Base-by-base conservation (phyloP, 1,140 invertebrate genomes). In the Vanessa tameamea region DNA sequence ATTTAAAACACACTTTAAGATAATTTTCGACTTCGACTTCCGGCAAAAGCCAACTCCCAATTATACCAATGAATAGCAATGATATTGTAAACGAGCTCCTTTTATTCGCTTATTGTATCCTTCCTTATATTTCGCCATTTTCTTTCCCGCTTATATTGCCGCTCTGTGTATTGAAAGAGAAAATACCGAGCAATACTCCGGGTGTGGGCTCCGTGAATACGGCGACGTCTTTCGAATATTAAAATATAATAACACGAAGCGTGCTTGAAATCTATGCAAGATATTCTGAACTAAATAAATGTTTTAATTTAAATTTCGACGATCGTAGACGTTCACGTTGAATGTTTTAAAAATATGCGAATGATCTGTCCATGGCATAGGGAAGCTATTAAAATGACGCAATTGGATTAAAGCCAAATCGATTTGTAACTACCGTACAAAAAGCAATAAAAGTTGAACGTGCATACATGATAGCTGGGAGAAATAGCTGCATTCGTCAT, bases 391-490 rank as follows among this genome's bases (percentile, higher is more conserved):
- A 89, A 91, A 89, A 89, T 89, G 82, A 88, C 78, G 81, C 80
- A 79, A 87, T 87, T 91, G 89, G 89, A 86, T 85, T 84, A 78
- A 84, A 83, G 86, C 89, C 89, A 91, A 91, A 89, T 91, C 89
- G 89, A 89, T 91, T 91, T 88, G 87, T 89, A 89, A 87, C 87
- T 86, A 84, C 87, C 79, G 82, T 82, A 82, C 82, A 87, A 88
- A 89, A 88, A 87, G 87, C 87, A 88, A 91, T 91, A 88, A 91
- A 90, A 89, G 83, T 85, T 85, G 87, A 78, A 88, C 87, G 84
- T 85, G 86, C 83, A 87, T 88, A 86, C 81, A 87, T 87, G 85
- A 89, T 90, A 88, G 83, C 79, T 75, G 73, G 79, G 82, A 84
- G 83, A 87, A 86, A 89, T 89, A 85, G 82, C 83, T 85, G 82